Percentiles rank a stretch among this genome's conserved stretches.
Evolutionary conservation across 2,113 vertebrate species (phyloP).

Genomic region (Scytalopus superciliaris): DNA sequence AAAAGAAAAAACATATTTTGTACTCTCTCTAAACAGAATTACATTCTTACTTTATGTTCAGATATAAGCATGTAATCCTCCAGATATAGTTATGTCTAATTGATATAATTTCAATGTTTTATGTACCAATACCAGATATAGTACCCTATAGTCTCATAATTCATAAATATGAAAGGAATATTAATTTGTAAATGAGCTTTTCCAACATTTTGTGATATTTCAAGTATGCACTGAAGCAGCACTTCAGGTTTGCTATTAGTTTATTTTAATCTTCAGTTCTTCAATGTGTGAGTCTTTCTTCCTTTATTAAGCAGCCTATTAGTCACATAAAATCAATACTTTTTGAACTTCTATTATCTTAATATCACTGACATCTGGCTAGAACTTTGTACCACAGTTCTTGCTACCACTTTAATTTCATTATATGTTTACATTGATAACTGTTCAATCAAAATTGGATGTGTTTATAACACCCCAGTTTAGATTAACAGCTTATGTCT

Average conservation of each 20-base stretch:
- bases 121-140: background rate
- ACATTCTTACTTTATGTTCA: background rate
- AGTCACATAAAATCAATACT: slow-evolving; percentile 26
- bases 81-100: background rate
- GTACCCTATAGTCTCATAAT: background rate
- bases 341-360: slow-evolving; percentile 34
- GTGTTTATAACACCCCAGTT: slow-evolving; percentile 14
- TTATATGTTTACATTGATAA: slow-evolving; percentile 2
- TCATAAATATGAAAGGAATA: background rate
- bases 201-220: slow-evolving; percentile 28
- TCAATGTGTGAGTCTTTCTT: background rate
- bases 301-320: slow-evolving; percentile 6
- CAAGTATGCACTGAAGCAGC: background rate
- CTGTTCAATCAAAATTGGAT: slow-evolving; percentile 20
- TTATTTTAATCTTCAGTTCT: background rate
- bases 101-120: background rate
- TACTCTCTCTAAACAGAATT: background rate
- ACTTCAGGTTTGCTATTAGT: slow-evolving; percentile 9
- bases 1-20: background rate
- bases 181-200: slow-evolving; percentile 32
- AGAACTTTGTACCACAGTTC: background rate
- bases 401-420: slow-evolving; percentile 39
- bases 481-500: slow-evolving; percentile 15
- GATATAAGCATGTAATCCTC: background rate
- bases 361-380: background rate